Percentiles rank a stretch among this genome's conserved stretches.
These are phyloP conservation scores for Liodrosophila aerea DNA, from an alignment of 2,888 invertebrate genomes.

Conservation along the genomic window DNA sequence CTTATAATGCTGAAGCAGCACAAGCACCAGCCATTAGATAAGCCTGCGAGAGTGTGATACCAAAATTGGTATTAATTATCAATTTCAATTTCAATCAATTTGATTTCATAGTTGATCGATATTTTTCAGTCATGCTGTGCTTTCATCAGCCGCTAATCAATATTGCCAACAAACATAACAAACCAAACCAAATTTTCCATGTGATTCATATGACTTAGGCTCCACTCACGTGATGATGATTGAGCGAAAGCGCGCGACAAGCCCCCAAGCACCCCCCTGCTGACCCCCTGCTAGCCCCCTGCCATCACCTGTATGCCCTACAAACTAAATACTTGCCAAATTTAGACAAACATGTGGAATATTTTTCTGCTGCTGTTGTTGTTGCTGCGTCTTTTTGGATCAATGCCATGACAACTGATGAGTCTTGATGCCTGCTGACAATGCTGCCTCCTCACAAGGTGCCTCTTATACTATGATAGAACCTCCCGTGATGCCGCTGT, in stretches of 20 bases:
- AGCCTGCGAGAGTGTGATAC: not conserved
- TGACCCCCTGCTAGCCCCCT: too few relatives aligned
- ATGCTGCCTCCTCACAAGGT: not conserved
- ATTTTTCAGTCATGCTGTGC: slow-evolving; percentile 5
- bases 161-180: slow-evolving; percentile 13
- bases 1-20: slow-evolving; percentile 33
- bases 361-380: too few relatives aligned
- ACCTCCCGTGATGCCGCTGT: not conserved
- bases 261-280: not conserved
- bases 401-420: slow-evolving; percentile 23
- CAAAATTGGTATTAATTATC: slow-evolving; percentile 3
- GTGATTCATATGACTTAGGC: slow-evolving; percentile 33
- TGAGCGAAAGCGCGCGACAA: slow-evolving; percentile 48
- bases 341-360: too few relatives aligned
- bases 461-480: too few relatives aligned
- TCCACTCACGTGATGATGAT: slow-evolving; percentile 26
- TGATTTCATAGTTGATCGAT: slow-evolving; percentile 17
- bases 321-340: too few relatives aligned
- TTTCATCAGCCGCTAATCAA: slow-evolving; percentile 26
- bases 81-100: too few relatives aligned
- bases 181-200: slow-evolving; percentile 39
- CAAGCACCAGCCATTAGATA: slow-evolving; percentile 6
- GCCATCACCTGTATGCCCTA: not conserved
- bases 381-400: too few relatives aligned
- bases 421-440: slow-evolving; percentile 3